Percentiles rank a stretch among this genome's conserved stretches.
These are phyloP conservation scores for Botia kubotai DNA, from an alignment of 2,797 vertebrate species.

Conservation along the genomic window DNA sequence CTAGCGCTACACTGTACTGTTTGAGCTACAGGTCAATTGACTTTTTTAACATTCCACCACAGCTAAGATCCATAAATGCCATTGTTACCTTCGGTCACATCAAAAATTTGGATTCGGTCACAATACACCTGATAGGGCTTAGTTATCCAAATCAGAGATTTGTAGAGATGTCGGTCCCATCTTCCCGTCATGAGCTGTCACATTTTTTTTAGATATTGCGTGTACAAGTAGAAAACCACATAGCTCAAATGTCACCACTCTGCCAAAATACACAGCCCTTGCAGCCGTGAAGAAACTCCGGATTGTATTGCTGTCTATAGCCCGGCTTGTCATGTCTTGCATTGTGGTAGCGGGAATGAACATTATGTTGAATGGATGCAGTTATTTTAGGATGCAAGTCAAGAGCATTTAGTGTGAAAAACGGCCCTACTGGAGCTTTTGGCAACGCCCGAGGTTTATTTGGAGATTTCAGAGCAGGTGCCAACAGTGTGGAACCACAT, in stretches of 20 bases:
- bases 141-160: conserved; percentile 29
- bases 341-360: conserved; percentile 51
- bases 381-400: conserved; percentile 59
- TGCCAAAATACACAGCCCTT: conserved; percentile 63
- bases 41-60: background rate
- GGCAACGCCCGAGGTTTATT: conserved; percentile 37
- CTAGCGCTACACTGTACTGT: no score
- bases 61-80: background rate
- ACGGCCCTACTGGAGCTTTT: conserved; percentile 47
- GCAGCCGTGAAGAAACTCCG: conserved; percentile 54
- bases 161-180: conserved; percentile 10
- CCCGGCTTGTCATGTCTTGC: conserved; percentile 60
- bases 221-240: conserved; percentile 59
- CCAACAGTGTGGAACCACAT: conserved; percentile 31
- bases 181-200: conserved; percentile 53
- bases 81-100: conserved; percentile 5
- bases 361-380: conserved; percentile 51
- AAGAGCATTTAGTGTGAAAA: conserved; percentile 53
- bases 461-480: conserved; percentile 38
- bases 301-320: conserved; percentile 48
- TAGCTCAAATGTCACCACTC: conserved; percentile 54
- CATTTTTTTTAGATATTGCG: conserved; percentile 42
- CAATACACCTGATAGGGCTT: background rate
- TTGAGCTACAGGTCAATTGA: background rate
- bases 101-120: background rate